These are phyloP conservation scores for Rhabditoides inermis DNA, from an alignment of 2,888 invertebrate species.

Conservation along the genomic window DNA sequence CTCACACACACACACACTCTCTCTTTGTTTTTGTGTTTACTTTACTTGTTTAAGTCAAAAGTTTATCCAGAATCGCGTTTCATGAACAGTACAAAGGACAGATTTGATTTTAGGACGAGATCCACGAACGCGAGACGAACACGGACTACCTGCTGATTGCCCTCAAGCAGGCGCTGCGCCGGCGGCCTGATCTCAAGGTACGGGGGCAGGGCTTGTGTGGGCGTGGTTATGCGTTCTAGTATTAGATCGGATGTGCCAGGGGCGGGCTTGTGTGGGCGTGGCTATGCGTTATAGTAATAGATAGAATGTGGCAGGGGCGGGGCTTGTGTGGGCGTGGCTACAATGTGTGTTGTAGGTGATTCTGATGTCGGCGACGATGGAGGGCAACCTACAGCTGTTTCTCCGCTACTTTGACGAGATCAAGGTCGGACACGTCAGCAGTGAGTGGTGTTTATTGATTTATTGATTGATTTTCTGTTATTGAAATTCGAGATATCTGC, in stretches of 20 bases:
- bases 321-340: too few species aligned
- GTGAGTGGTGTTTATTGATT: too few species aligned
- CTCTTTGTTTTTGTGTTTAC: neutral
- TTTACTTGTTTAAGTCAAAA: neutral
- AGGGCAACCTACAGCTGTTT: conserved; percentile 69
- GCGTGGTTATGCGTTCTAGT: too few species aligned
- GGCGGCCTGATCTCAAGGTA: conserved; percentile 39
- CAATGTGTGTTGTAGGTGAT: conserved; percentile 61
- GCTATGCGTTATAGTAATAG: too few species aligned
- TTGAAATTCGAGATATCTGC: too few species aligned
- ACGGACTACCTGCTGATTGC: conserved; percentile 84
- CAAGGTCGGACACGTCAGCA: conserved; percentile 68
- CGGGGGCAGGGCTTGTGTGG: too few species aligned
- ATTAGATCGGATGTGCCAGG: too few species aligned
- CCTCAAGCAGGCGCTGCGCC: conserved; percentile 54
- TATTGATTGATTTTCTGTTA: too few species aligned
- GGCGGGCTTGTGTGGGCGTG: too few species aligned
- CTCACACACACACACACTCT: too few species aligned
- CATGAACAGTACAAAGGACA: neutral
- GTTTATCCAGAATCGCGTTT: neutral
- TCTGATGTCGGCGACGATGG: conserved; percentile 86
- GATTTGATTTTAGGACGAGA: conserved; percentile 67
- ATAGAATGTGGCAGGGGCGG: too few species aligned
- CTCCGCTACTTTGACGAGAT: conserved; percentile 68
- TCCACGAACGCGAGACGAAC: conserved; percentile 85